Conservation (phyloP, 1,140 invertebrate genomes). For the Caenorhabditis remanei region DNA sequence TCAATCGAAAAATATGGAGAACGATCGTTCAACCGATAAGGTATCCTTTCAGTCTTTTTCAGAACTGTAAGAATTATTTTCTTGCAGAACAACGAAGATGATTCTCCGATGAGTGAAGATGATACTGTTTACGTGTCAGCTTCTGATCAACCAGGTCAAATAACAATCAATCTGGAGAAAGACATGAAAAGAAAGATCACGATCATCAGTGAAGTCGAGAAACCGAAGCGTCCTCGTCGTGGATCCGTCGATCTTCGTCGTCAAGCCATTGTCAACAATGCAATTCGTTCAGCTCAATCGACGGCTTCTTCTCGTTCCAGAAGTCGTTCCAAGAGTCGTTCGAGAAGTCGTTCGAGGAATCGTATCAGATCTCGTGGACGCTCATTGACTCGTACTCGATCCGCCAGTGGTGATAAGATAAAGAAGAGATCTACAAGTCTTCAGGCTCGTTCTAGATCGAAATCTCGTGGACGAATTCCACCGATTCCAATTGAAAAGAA, state of each 20-base stretch:
- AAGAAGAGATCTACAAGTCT: neutral
- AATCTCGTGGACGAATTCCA: too few species aligned
- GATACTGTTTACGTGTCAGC: conserved; percentile 22
- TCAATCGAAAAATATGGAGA: neutral
- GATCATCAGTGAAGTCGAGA: conserved; percentile 40
- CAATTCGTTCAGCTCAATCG: neutral
- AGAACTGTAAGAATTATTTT: neutral
- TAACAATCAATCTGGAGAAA: conserved; percentile 35
- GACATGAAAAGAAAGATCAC: conserved; percentile 41
- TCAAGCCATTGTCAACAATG: conserved; percentile 24
- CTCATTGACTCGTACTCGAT: neutral
- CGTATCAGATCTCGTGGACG: neutral
- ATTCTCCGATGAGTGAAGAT: neutral
- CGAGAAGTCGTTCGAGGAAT: neutral
- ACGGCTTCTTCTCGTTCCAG: neutral
- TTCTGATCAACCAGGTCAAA: neutral
- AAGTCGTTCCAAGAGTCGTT: neutral
- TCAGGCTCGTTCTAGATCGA: neutral
- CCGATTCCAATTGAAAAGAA: too few species aligned
- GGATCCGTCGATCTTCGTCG: conserved; percentile 32
- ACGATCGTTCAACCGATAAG: neutral
- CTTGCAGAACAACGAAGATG: neutral
- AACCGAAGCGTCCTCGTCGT: neutral
- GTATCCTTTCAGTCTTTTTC: neutral
- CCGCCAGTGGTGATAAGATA: neutral